Percentiles rank a stretch among this genome's conserved stretches.
These are phyloP conservation scores for Antheraea yamamai DNA, from an alignment of 2,888 invertebrate genomes.

Conservation along the genomic window DNA sequence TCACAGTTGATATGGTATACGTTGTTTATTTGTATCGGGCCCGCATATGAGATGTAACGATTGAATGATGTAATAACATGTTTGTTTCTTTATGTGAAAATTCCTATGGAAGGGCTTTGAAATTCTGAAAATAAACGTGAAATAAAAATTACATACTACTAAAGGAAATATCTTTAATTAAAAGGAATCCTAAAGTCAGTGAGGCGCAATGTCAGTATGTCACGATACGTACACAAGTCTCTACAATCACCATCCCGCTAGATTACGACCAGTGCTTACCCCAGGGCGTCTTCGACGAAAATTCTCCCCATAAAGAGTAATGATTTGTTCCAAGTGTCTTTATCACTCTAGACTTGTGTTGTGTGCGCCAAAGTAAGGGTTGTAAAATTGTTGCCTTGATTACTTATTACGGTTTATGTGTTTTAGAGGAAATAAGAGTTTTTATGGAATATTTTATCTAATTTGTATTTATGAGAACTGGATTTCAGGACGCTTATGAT, in stretches of 20 bases:
- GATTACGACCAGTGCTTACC: slow-evolving; percentile 44
- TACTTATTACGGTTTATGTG: slow-evolving; percentile 6
- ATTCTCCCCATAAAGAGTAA: slow-evolving; percentile 52
- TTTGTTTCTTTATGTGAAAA: too few relatives aligned
- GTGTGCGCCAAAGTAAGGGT: slow-evolving; percentile 3
- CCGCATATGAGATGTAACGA: too few relatives aligned
- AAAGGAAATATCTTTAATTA: neutral
- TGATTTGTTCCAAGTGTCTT: slow-evolving; percentile 46
- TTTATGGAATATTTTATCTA: too few relatives aligned
- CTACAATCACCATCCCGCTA: slow-evolving; percentile 46
- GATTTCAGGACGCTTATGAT: too few relatives aligned
- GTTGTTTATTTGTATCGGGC: too few relatives aligned
- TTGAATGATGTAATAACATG: too few relatives aligned
- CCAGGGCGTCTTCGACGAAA: slow-evolving; percentile 46
- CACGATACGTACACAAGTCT: slow-evolving; percentile 36
- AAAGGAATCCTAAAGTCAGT: neutral
- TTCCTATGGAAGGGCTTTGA: too few relatives aligned
- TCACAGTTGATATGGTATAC: too few relatives aligned
- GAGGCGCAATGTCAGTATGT: slow-evolving; percentile 17
- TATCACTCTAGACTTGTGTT: slow-evolving; percentile 21
- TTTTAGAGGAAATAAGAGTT: neutral
- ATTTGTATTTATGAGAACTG: too few relatives aligned
- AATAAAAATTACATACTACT: too few relatives aligned
- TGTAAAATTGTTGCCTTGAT: slow-evolving; percentile 13
- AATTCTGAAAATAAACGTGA: too few relatives aligned